phyloP scores from a whole-genome alignment of 2,113 vertebrate genomes.

The Fregata magnificens region DNA sequence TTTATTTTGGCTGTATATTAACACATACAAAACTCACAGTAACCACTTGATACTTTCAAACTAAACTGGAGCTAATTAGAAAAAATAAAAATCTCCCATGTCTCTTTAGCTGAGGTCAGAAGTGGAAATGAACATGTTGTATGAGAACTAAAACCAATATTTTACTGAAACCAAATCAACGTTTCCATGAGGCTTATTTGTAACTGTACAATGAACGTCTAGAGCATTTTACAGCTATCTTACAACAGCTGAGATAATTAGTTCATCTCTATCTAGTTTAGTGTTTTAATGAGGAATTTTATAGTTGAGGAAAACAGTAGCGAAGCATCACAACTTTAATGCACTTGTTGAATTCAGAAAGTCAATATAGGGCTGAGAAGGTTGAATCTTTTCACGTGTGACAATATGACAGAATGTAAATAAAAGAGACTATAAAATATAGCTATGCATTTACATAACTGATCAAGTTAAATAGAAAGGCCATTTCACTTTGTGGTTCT shows the following conservation, averaged over 20 bases:
- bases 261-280: not conserved
- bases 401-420: not conserved
- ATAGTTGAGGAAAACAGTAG: not conserved
- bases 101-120: not conserved
- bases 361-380: not conserved
- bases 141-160: not conserved
- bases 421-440: not conserved
- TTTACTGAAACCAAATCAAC: not conserved
- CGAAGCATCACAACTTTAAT: not conserved
- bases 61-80: not conserved
- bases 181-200: not conserved
- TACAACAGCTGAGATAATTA: not conserved
- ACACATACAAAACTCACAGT: not conserved
- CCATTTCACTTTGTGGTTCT: not conserved
- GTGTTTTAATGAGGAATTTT: not conserved
- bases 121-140: not conserved
- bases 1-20: not conserved
- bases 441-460: not conserved
- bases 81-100: not conserved
- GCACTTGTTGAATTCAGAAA: not conserved
- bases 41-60: not conserved
- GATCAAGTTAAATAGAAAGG: not conserved
- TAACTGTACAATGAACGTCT: not conserved
- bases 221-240: not conserved
- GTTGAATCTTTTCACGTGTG: not conserved